phyloP scores from a whole-genome alignment of 2,797 vertebrate genomes.

The Myotis myotis region DNA sequence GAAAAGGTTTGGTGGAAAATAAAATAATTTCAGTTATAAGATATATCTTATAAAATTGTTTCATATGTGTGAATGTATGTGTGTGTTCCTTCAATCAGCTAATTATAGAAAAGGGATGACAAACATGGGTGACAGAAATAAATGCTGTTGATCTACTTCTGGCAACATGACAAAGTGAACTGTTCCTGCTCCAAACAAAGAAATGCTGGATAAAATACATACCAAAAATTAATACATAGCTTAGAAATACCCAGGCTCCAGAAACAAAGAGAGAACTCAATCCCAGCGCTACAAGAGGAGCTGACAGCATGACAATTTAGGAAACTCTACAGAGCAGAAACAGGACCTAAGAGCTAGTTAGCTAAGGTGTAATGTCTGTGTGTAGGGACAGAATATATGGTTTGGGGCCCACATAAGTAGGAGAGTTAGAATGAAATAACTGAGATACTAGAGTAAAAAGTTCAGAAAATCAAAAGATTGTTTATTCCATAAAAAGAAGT shows the following conservation, averaged over 20 bases:
- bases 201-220: conserved; percentile 14
- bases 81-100: neutral
- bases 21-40: conserved; percentile 25
- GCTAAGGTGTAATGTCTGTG: neutral
- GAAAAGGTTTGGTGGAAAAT: neutral
- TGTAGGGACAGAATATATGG: neutral
- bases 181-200: conserved; percentile 14
- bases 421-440: neutral
- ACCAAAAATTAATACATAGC: neutral
- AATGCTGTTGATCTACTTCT: conserved; percentile 31
- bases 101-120: conserved; percentile 12
- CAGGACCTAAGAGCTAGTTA: neutral
- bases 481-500: neutral
- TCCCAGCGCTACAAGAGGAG: neutral
- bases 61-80: neutral
- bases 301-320: neutral
- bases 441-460: neutral
- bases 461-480: neutral
- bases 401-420: neutral
- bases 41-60: neutral
- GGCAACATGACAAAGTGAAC: neutral
- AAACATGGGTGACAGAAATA: neutral
- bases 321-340: neutral
- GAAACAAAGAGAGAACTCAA: conserved; percentile 6
- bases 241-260: conserved; percentile 6